Evolutionary conservation across 2,888 invertebrate species (phyloP).

Genomic region (Tiliacea citrago): DNA sequence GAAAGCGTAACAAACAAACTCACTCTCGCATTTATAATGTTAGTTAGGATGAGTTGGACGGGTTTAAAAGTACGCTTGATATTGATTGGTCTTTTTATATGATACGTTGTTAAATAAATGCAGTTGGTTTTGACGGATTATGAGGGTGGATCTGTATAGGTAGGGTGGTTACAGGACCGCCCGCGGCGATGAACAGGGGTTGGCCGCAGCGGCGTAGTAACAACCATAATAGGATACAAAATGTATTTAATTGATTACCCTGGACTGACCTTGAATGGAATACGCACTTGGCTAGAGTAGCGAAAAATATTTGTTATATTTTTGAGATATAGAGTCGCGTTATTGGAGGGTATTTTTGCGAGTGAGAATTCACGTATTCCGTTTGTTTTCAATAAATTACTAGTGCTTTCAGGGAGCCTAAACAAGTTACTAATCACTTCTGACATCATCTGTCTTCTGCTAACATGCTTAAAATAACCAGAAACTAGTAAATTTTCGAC

Average conservation of each 20-base stretch:
- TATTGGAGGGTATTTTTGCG: not conserved
- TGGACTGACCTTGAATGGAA: slow-evolving; percentile 5
- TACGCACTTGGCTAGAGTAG: not conserved
- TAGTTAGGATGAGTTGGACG: not conserved
- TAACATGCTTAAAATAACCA: not conserved
- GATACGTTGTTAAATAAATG: slow-evolving; percentile 18
- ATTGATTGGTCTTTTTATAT: slow-evolving; percentile 14
- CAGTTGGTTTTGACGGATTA: slow-evolving; percentile 35
- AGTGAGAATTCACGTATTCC: not conserved
- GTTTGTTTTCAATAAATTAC: not conserved
- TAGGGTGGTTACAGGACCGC: slow-evolving; percentile 5
- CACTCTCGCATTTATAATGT: too few relatives aligned
- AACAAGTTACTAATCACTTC: not conserved
- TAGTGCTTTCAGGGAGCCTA: not conserved
- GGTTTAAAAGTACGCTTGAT: slow-evolving; percentile 7
- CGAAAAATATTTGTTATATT: not conserved
- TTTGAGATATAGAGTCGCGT: not conserved
- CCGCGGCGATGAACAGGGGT: slow-evolving; percentile 9
- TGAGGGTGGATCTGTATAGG: slow-evolving; percentile 20
- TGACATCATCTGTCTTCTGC: not conserved
- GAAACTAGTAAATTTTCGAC: not conserved
- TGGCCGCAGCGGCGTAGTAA: slow-evolving; percentile 5
- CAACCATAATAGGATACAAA: slow-evolving; percentile 2
- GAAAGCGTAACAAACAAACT: too few relatives aligned
- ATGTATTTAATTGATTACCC: slow-evolving; percentile 16